These are phyloP conservation scores for Agrypnus murinus DNA, from an alignment of 2,888 invertebrate genomes.

Conservation along the genomic window DNA sequence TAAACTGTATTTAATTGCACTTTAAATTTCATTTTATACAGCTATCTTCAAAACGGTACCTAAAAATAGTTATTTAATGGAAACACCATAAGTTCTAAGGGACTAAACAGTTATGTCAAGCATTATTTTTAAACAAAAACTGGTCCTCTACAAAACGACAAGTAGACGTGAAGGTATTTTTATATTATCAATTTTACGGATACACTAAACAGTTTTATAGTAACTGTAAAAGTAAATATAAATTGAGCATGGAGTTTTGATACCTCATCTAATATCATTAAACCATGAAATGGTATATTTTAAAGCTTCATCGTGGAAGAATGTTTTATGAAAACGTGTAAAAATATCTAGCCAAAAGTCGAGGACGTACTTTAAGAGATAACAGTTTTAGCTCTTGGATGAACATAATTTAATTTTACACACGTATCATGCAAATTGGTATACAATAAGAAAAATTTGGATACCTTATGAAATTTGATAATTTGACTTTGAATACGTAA, in stretches of 20 bases:
- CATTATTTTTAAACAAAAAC: too few species aligned
- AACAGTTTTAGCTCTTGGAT: neutral
- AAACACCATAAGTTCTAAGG: too few species aligned
- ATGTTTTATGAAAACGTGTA: slow-evolving; percentile 4
- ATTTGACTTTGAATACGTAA: neutral
- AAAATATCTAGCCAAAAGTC: neutral
- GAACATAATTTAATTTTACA: slow-evolving; percentile 2
- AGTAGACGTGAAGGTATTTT: slow-evolving; percentile 6
- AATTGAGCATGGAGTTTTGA: slow-evolving; percentile 21
- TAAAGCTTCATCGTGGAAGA: neutral
- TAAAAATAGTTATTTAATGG: too few species aligned
- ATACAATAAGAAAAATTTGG: neutral
- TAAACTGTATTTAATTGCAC: too few species aligned
- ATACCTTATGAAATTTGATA: slow-evolving; percentile 9
- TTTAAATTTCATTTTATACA: too few species aligned
- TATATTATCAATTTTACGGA: slow-evolving; percentile 18
- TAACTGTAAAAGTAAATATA: slow-evolving; percentile 33
- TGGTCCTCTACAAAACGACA: neutral
- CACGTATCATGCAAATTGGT: neutral
- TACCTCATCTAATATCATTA: slow-evolving; percentile 29
- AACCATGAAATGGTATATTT: slow-evolving; percentile 22
- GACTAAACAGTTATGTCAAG: too few species aligned
- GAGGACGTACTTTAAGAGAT: neutral
- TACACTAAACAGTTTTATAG: slow-evolving; percentile 28
- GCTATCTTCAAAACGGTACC: too few species aligned